A percentile compares a stretch with the other conserved stretches of the same genome.
Evolutionary conservation across 2,888 invertebrate species (phyloP).

Genomic region (Agriotes lineatus): DNA sequence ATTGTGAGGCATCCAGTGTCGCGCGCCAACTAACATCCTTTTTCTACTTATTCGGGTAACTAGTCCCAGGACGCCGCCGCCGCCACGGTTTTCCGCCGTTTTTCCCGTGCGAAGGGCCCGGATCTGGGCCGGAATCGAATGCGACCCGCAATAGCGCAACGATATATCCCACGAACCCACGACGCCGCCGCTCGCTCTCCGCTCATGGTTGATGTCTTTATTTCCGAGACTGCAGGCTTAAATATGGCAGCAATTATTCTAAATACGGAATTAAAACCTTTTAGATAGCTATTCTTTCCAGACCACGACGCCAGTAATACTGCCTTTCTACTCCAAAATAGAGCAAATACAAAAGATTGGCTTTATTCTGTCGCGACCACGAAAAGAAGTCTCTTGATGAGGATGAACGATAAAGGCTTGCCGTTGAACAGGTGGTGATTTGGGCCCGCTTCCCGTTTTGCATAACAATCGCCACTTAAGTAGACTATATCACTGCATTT

Average conservation of each 20-base stretch:
- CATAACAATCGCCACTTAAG: slow-evolving; percentile 67
- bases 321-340: slow-evolving; percentile 63
- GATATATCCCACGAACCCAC: neutral
- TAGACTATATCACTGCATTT: slow-evolving; percentile 64
- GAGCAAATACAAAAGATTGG: slow-evolving; percentile 67
- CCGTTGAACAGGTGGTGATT: slow-evolving; percentile 66
- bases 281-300: slow-evolving; percentile 67
- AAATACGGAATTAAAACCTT: slow-evolving; percentile 67
- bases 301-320: slow-evolving; percentile 64
- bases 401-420: slow-evolving; percentile 65
- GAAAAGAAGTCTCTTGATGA: slow-evolving; percentile 65
- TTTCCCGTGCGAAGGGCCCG: neutral
- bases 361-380: slow-evolving; percentile 62
- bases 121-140: neutral
- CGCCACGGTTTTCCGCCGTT: neutral
- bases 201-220: slow-evolving; percentile 56
- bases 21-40: slow-evolving; percentile 36
- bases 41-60: neutral
- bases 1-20: slow-evolving; percentile 43
- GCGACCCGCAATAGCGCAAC: too few species aligned
- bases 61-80: neutral
- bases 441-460: slow-evolving; percentile 64
- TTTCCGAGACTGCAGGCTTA: slow-evolving; percentile 63
- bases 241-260: slow-evolving; percentile 68
- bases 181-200: slow-evolving; percentile 12